Evolutionary conservation across 2,113 vertebrate species (phyloP).

Genomic region (Megaceryle torquata): DNA sequence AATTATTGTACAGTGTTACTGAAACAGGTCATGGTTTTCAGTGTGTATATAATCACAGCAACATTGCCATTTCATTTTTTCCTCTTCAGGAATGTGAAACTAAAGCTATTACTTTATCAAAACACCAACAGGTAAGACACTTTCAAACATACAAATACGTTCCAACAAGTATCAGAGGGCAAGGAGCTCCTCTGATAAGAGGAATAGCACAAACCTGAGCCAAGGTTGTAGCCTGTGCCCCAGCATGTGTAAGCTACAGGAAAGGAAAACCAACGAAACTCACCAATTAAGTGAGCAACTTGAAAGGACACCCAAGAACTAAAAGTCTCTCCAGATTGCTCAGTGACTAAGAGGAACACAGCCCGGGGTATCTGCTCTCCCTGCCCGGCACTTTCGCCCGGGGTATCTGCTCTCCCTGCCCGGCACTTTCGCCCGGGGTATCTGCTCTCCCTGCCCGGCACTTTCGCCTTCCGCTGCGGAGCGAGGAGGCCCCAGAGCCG

Average conservation of each 20-base stretch:
- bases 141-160: neutral
- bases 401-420: too few species aligned
- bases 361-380: neutral
- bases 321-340: accelerated
- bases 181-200: neutral
- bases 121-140: neutral
- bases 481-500: too few species aligned
- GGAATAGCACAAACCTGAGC: neutral
- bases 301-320: neutral
- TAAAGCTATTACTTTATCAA: neutral
- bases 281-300: neutral
- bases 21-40: neutral
- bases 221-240: neutral
- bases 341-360: accelerated
- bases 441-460: too few species aligned
- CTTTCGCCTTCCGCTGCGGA: neutral
- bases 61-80: accelerated
- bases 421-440: too few species aligned
- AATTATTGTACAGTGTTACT: neutral
- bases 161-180: neutral
- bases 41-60: neutral
- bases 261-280: neutral
- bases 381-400: neutral
- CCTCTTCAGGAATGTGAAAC: neutral
- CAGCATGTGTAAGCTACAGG: neutral